Conservation (phyloP, 2,888 invertebrate genomes). For the Drosophila eohydei region DNA sequence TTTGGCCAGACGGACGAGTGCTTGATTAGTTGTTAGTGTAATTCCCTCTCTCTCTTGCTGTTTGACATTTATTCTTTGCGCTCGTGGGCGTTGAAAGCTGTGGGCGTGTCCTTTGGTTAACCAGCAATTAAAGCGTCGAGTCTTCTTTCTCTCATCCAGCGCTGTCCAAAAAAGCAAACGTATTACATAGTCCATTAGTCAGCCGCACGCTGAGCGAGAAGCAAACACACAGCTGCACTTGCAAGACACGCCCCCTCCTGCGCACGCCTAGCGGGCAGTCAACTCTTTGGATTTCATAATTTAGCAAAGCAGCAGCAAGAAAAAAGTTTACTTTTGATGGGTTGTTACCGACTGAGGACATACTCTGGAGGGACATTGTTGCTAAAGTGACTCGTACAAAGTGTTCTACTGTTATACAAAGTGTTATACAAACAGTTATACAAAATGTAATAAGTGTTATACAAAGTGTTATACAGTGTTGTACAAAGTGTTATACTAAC, state of each 20-base stretch:
- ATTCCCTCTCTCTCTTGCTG: background rate
- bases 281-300: slow-evolving; percentile 66
- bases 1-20: slow-evolving; percentile 58
- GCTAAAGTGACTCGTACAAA: background rate
- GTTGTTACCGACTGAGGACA: background rate
- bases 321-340: background rate
- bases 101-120: slow-evolving; percentile 22
- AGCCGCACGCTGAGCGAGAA: slow-evolving; percentile 31
- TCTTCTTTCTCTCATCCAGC: slow-evolving; percentile 30
- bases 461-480: background rate
- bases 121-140: slow-evolving; percentile 59
- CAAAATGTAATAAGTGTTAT: background rate
- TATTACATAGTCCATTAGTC: slow-evolving; percentile 77
- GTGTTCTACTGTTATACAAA: background rate
- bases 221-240: slow-evolving; percentile 16
- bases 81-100: background rate
- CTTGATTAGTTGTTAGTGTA: slow-evolving; percentile 71
- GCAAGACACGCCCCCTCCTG: background rate
- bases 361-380: background rate
- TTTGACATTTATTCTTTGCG: background rate
- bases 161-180: slow-evolving; percentile 42
- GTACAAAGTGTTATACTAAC: background rate
- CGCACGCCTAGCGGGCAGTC: background rate
- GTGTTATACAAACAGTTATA: background rate
- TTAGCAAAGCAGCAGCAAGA: slow-evolving; percentile 43